Evolutionary conservation across 2,113 vertebrate genomes (phyloP).

Genomic region (Hemichromis elongatus): DNA sequence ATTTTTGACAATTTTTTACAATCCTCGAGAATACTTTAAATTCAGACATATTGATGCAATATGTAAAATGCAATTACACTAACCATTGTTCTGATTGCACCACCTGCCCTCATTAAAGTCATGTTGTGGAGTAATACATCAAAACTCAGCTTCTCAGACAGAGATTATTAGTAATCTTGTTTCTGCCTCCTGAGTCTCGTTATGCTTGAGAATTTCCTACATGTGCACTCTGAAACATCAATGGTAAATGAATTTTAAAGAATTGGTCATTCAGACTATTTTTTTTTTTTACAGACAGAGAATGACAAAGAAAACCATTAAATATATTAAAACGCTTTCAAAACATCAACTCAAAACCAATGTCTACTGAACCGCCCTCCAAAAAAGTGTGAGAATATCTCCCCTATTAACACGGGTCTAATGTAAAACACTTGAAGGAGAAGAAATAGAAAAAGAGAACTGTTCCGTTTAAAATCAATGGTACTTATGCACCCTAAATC

Average conservation of each 20-base stretch:
- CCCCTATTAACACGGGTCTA: not conserved
- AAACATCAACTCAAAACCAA: constrained; percentile 8
- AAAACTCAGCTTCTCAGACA: constrained; percentile 27
- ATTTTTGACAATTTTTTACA: not conserved
- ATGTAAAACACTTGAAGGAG: not conserved
- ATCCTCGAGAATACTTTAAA: not conserved
- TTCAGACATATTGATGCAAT: constrained; percentile 15
- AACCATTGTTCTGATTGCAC: constrained; percentile 10
- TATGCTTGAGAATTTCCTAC: not conserved
- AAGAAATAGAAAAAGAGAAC: not conserved
- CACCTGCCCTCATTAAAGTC: constrained; percentile 45
- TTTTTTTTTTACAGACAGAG: not conserved
- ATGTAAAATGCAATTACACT: constrained; percentile 27
- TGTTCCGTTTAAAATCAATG: constrained; percentile 17
- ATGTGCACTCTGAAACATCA: constrained; percentile 5
- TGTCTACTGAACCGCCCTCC: not conserved
- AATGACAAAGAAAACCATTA: not conserved
- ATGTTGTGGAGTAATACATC: constrained; percentile 35
- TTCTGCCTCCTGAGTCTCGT: constrained; percentile 15
- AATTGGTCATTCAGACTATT: not conserved
- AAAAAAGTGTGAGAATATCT: not conserved
- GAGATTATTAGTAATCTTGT: constrained; percentile 27
- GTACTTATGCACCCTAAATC: not conserved
- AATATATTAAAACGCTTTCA: not conserved
- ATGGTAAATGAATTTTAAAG: not conserved